Conservation (phyloP, 1,140 invertebrate genomes). For the Cydia fagiglandana region DNA sequence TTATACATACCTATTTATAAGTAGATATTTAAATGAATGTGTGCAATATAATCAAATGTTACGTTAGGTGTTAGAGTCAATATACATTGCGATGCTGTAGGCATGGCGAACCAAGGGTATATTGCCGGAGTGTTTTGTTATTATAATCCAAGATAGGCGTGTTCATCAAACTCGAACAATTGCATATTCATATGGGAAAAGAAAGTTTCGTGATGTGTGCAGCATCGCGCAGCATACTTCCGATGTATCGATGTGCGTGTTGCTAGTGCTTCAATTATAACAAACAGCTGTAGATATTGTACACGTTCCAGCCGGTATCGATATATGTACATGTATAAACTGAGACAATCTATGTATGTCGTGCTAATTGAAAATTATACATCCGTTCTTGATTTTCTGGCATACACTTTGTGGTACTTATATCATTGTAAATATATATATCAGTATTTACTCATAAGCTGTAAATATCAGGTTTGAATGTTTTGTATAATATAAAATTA, state of each 20-base stretch:
- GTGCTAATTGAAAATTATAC: constrained; percentile 37
- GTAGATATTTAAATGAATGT: constrained; percentile 67
- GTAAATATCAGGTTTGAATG: constrained; percentile 71
- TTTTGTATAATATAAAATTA: constrained; percentile 66
- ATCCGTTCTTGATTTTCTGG: background rate
- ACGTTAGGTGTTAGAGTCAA: constrained; percentile 63
- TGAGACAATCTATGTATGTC: constrained; percentile 46
- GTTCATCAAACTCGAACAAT: background rate
- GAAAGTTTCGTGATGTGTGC: constrained; percentile 27
- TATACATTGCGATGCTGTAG: constrained; percentile 40
- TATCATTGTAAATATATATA: constrained; percentile 63
- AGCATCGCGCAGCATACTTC: constrained; percentile 34
- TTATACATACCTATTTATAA: constrained; percentile 39
- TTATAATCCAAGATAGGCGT: background rate
- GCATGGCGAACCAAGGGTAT: background rate
- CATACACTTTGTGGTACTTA: background rate
- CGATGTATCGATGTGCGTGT: constrained; percentile 48
- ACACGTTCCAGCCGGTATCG: constrained; percentile 49
- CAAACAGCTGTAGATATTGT: constrained; percentile 55
- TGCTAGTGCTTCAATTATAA: constrained; percentile 51
- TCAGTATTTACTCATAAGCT: constrained; percentile 58
- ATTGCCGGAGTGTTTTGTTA: constrained; percentile 10
- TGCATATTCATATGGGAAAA: constrained; percentile 13
- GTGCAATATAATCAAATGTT: constrained; percentile 73
- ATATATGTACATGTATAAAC: constrained; percentile 44